A percentile compares a stretch with the other conserved stretches of the same genome.
phyloP scores from a whole-genome alignment of 2,113 vertebrate species.

The Trichomycterus rosablanca region DNA sequence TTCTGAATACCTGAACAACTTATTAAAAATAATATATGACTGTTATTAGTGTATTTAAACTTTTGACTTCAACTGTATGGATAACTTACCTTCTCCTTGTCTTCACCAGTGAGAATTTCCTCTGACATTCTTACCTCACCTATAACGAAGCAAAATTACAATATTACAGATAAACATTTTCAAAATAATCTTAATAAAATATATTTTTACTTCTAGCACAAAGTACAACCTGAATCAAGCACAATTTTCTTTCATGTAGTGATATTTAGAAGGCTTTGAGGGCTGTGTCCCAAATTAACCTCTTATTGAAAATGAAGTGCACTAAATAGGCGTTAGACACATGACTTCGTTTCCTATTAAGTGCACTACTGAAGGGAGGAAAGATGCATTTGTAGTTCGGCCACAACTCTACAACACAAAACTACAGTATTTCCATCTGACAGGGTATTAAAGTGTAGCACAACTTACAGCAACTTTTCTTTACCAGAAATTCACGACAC shows the following conservation, averaged over 20 bases:
- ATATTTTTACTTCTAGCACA: not conserved
- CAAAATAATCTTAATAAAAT: not conserved
- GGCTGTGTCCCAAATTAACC: not conserved
- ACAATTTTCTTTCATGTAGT: not conserved
- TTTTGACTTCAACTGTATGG: not conserved
- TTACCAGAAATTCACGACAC: too few relatives aligned
- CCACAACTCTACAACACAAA: not conserved
- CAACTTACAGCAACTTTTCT: too few relatives aligned
- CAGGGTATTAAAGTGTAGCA: too few relatives aligned
- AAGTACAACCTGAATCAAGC: too few relatives aligned
- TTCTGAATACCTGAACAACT: too few relatives aligned
- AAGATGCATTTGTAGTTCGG: not conserved
- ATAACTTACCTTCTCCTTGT: slow-evolving; percentile 41
- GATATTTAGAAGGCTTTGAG: not conserved
- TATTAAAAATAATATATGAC: too few relatives aligned
- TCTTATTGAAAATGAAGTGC: not conserved
- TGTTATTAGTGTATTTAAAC: not conserved
- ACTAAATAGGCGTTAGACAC: not conserved
- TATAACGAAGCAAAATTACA: not conserved
- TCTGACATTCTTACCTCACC: slow-evolving; percentile 30
- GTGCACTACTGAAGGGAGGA: not conserved
- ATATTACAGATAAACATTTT: not conserved
- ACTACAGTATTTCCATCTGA: not conserved
- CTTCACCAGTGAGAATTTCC: slow-evolving; percentile 21
- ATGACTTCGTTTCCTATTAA: not conserved